Conservation (phyloP, 2,888 invertebrate genomes). For the Frankliniella intonsa region DNA sequence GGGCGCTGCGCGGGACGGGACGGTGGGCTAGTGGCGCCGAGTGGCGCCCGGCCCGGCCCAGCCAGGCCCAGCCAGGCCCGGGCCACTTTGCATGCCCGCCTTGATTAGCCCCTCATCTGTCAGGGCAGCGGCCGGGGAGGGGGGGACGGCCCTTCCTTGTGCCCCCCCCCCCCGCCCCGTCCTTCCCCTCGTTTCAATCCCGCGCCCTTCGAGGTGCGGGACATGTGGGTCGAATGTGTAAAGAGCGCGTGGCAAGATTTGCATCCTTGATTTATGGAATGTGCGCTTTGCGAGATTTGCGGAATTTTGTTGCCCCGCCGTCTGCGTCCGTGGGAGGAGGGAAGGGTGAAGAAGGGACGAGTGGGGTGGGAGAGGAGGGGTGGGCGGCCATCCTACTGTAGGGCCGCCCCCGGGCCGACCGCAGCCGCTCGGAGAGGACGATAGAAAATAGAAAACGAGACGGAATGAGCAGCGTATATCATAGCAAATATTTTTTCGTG, state of each 20-base stretch:
- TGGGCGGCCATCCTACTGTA: not conserved
- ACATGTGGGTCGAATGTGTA: conserved; percentile 26
- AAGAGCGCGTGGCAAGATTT: conserved; percentile 18
- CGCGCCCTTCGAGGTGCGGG: not conserved
- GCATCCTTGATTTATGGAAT: conserved; percentile 26
- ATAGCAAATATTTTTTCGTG: too few species aligned
- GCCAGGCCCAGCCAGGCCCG: not conserved
- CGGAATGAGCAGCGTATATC: too few species aligned
- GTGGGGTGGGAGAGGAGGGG: not conserved
- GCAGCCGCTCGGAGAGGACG: not conserved
- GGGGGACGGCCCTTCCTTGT: not conserved
- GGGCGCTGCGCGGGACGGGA: too few species aligned
- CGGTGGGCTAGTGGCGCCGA: not conserved
- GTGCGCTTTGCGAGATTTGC: conserved; percentile 15
- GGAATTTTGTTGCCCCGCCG: conserved; percentile 14
- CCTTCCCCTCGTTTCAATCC: not conserved
- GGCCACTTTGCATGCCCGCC: conserved; percentile 9
- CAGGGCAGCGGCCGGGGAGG: not conserved
- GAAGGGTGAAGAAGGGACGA: not conserved
- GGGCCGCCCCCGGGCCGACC: not conserved
- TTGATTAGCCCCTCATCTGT: conserved; percentile 23
- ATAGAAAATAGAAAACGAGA: not conserved
- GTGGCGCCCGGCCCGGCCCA: too few species aligned
- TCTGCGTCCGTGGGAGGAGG: not conserved
- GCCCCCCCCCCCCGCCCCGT: not conserved